Evolutionary conservation across 2,888 invertebrate species (phyloP), one percentile per base, ranked within the genome.

Genomic region (Scrobipalpa costella): DNA sequence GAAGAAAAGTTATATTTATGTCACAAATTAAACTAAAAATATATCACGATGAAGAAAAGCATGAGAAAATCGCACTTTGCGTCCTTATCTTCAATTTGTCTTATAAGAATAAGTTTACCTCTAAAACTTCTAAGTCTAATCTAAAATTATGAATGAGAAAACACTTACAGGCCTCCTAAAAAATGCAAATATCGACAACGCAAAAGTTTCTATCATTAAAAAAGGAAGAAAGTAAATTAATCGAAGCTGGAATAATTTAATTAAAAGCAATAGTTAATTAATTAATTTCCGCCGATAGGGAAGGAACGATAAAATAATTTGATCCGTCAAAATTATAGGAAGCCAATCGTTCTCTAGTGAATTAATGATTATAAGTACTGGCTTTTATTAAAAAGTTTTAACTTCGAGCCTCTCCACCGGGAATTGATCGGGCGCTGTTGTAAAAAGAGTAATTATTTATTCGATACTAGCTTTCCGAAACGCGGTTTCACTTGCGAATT

Each of bases 251-350:
- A 75, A 79, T 81, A 78, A 83, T 86, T 86, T 84, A 85, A 88
- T 88, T 85, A 84, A 63, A 84, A 81, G 78, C 84, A 79, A 86
- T 86, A 86, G 83, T 85, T 88, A 86, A 87, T 88, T 87, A 87
- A 86, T 88, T 85, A 85, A 85, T 85, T 83, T 83, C 73, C 55
- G 78, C 78, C 78, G 77, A 80, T 77, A 83, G 78, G 75, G 76
- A 70, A 80, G 77, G 79, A 78, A 78, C 81, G 83, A 81, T 84
- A 78, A 84, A 86, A 86, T 88, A 86, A 88, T 87, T 87, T 83
- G 80, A 85, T 82, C 84, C 83, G 83, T 86, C 85, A 85, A 85
- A 86, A 85, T 85, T 85, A 83, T 86, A 79, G 84, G 79, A 85
- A 83, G 83, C 82, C 85, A 85, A 83, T 85, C 81, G 81, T 75